Percentiles rank a stretch among this genome's conserved stretches.
Evolutionary conservation across 2,888 invertebrate species (phyloP).

Genomic region (Plagodis pulveraria): DNA sequence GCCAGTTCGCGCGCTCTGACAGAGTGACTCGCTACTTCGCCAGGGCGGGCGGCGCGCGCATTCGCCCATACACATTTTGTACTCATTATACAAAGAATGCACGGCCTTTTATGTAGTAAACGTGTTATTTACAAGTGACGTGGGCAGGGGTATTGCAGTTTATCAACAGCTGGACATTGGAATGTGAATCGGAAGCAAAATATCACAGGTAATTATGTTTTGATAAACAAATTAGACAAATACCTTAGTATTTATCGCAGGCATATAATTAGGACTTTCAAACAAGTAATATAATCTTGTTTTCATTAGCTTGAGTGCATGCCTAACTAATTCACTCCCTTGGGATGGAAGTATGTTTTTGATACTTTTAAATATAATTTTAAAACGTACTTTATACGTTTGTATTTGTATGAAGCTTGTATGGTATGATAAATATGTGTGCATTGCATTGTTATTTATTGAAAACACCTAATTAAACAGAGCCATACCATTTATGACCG

Average conservation of each 20-base stretch:
- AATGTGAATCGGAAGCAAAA: conserved; percentile 13
- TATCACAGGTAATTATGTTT: conserved; percentile 43
- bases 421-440: neutral
- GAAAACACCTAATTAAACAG: conserved; percentile 27
- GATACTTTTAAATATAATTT: neutral
- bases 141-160: conserved; percentile 9
- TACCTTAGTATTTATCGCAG: neutral
- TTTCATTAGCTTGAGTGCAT: too few relatives aligned
- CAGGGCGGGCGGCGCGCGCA: conserved; percentile 81
- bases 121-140: conserved; percentile 23
- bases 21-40: conserved; percentile 51
- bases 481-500: neutral
- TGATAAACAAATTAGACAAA: conserved; percentile 1
- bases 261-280: too few relatives aligned
- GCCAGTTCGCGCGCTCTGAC: conserved; percentile 11
- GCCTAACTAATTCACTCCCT: too few relatives aligned
- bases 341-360: neutral
- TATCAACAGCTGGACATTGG: conserved; percentile 8
- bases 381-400: neutral
- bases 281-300: too few relatives aligned
- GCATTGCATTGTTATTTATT: conserved; percentile 2
- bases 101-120: conserved; percentile 38
- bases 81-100: conserved; percentile 45
- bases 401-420: conserved; percentile 1
- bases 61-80: conserved; percentile 46